phyloP scores from a whole-genome alignment of 2,797 vertebrate genomes.

The Fistularia commersonii region DNA sequence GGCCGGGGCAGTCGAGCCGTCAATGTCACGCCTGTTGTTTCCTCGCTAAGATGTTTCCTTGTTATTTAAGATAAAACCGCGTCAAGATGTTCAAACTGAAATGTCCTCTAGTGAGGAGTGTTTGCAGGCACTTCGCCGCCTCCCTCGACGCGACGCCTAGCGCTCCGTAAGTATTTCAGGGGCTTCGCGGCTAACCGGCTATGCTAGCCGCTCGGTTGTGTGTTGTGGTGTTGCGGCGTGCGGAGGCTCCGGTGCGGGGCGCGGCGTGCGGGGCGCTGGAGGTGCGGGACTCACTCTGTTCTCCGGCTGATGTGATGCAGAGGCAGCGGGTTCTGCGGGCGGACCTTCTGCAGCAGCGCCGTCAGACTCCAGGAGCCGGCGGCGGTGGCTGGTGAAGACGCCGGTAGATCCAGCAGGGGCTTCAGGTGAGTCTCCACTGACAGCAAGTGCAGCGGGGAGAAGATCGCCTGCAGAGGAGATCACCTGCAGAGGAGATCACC shows the following conservation, averaged over 20 bases:
- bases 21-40: slow-evolving; percentile 67
- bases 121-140: slow-evolving; percentile 36
- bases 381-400: slow-evolving; percentile 9
- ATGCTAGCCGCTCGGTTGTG: too few relatives aligned
- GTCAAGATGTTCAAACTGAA: slow-evolving; percentile 54
- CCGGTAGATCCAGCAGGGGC: slow-evolving; percentile 10
- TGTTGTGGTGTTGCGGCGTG: too few relatives aligned
- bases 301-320: slow-evolving; percentile 11
- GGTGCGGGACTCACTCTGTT: neutral
- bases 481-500: too few relatives aligned
- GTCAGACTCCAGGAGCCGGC: slow-evolving; percentile 34
- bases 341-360: slow-evolving; percentile 49
- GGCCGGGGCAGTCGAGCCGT: slow-evolving; percentile 3
- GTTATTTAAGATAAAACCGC: neutral
- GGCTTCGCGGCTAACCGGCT: neutral
- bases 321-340: slow-evolving; percentile 15
- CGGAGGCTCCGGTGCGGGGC: too few relatives aligned
- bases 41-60: neutral
- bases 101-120: slow-evolving; percentile 27
- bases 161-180: slow-evolving; percentile 52
- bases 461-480: too few relatives aligned
- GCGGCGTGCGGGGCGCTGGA: too few relatives aligned
- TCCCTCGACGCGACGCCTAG: slow-evolving; percentile 22
- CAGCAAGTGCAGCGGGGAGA: too few relatives aligned
- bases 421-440: slow-evolving; percentile 55